A percentile compares a stretch with the other conserved stretches of the same genome.
These are phyloP conservation scores for Taphrorychus bicolor DNA, from an alignment of 2,888 invertebrate genomes.

Conservation along the genomic window DNA sequence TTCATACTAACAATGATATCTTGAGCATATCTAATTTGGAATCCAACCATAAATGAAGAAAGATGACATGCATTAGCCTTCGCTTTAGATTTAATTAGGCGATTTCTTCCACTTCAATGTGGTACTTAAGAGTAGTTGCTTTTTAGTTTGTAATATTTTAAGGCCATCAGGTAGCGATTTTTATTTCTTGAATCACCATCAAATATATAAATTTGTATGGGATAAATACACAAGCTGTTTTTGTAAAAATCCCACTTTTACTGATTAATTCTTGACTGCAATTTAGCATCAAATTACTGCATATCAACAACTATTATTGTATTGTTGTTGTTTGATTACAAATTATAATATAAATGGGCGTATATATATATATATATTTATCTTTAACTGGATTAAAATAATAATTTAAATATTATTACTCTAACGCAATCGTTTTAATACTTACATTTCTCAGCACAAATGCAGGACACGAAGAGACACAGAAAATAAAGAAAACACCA, in stretches of 20 bases:
- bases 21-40: neutral
- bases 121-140: neutral
- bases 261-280: too few relatives aligned
- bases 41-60: neutral
- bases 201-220: too few relatives aligned
- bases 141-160: too few relatives aligned
- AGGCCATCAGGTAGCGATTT: too few relatives aligned
- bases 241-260: too few relatives aligned
- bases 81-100: neutral
- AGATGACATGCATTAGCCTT: neutral
- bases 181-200: too few relatives aligned
- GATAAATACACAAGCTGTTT: too few relatives aligned
- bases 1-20: neutral
- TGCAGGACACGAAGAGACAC: conserved; percentile 1
- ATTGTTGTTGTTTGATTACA: too few relatives aligned
- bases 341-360: neutral
- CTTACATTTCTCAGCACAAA: neutral
- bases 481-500: neutral
- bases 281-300: neutral
- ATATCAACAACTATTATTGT: too few relatives aligned
- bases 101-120: neutral
- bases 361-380: too few relatives aligned
- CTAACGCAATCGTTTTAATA: neutral
- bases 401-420: neutral
- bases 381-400: neutral